Evolutionary conservation across 2,113 vertebrate species (phyloP).

Genomic region (Bubo blakistoni): DNA sequence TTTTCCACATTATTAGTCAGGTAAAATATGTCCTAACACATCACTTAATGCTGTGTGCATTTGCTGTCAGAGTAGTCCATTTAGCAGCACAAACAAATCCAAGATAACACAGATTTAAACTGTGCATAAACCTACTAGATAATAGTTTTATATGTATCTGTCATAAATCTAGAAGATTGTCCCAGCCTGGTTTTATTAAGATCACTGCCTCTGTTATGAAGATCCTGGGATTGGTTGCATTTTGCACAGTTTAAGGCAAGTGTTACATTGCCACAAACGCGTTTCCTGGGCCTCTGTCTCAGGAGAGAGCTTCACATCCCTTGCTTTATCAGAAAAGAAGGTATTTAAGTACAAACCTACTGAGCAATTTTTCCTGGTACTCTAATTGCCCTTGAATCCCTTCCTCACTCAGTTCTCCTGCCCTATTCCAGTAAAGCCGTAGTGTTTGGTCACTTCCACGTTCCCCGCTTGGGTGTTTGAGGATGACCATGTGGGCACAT

Average conservation of each 20-base stretch:
- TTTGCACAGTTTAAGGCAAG: background rate
- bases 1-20: background rate
- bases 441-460: background rate
- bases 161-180: background rate
- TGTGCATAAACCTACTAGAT: background rate
- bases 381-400: background rate
- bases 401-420: background rate
- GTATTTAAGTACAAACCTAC: background rate
- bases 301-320: background rate
- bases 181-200: background rate
- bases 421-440: background rate
- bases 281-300: background rate
- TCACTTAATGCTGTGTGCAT: background rate
- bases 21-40: background rate
- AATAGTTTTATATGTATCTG: background rate
- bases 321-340: background rate
- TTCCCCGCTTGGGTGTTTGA: rapidly evolving
- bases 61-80: background rate
- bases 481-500: background rate
- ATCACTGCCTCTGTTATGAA: background rate
- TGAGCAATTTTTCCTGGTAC: background rate
- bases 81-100: background rate
- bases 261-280: background rate
- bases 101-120: background rate
- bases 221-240: background rate